A percentile compares a stretch with the other conserved stretches of the same genome.
Evolutionary conservation across 2,888 invertebrate species (phyloP).

Genomic region (Acronicta psi): DNA sequence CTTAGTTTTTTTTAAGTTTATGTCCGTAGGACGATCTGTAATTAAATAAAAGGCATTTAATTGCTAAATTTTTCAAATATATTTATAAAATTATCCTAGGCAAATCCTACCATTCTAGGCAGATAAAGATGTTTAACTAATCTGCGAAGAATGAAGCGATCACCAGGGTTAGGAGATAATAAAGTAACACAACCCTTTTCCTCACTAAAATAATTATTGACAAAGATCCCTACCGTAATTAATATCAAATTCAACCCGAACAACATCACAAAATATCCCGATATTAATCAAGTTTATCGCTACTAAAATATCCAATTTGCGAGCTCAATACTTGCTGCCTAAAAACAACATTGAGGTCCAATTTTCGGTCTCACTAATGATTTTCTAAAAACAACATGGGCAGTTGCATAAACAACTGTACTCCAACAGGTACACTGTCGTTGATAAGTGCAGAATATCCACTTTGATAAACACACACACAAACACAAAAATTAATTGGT

Average conservation of each 20-base stretch:
- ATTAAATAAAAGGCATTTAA: too few relatives aligned
- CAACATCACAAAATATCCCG: not conserved
- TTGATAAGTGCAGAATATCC: conserved; percentile 1
- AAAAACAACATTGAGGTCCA: conserved; percentile 20
- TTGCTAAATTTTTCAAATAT: too few relatives aligned
- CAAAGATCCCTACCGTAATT: conserved; percentile 1
- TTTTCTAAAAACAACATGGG: conserved; percentile 34
- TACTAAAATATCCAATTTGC: conserved; percentile 21
- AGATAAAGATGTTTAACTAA: not conserved
- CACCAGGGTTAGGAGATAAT: not conserved
- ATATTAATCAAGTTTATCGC: conserved; percentile 3
- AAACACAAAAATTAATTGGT: too few relatives aligned
- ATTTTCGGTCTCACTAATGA: conserved; percentile 36
- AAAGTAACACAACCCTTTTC: not conserved
- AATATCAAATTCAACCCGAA: conserved; percentile 2
- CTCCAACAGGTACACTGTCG: conserved; percentile 7
- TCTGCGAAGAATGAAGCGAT: not conserved
- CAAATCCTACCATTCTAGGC: not conserved
- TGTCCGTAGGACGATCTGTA: too few relatives aligned
- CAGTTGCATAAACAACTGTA: conserved; percentile 35
- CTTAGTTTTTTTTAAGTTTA: too few relatives aligned
- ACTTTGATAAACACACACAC: not conserved
- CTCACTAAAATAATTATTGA: conserved; percentile 8
- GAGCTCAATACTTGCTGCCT: not conserved
- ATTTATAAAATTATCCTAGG: too few relatives aligned